Conservation (phyloP, 1,140 invertebrate genomes). For the Apis florea region DNA sequence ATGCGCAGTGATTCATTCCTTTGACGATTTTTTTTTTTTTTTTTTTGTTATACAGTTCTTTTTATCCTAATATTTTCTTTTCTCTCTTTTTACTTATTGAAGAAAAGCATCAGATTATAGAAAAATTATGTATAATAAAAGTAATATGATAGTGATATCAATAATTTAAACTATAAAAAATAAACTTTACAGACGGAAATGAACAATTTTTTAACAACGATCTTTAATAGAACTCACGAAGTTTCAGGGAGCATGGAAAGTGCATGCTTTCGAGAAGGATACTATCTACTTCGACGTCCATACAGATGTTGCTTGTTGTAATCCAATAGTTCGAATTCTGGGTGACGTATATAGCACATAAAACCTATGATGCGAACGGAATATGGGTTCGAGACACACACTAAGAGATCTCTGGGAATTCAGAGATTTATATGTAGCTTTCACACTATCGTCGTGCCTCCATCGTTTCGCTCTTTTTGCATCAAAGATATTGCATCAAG, state of each 20-base stretch:
- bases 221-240: constrained; percentile 1
- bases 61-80: no score
- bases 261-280: constrained; percentile 45
- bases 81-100: no score
- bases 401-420: constrained; percentile 39
- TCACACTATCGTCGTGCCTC: no score
- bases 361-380: constrained; percentile 50
- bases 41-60: no score
- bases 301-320: constrained; percentile 50
- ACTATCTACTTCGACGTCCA: constrained; percentile 50
- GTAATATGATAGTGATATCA: no score
- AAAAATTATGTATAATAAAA: no score
- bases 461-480: not conserved
- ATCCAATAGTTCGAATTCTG: constrained; percentile 59
- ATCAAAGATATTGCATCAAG: not conserved
- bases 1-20: no score
- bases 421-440: constrained; percentile 24
- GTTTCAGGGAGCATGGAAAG: constrained; percentile 35
- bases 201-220: not conserved
- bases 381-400: constrained; percentile 35
- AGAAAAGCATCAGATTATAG: no score
- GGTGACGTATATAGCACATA: constrained; percentile 38
- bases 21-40: no score
- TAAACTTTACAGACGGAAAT: no score
- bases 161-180: no score